Evolutionary conservation across 2,888 invertebrate species (phyloP).

Genomic region (Anoplius nigerrimus): DNA sequence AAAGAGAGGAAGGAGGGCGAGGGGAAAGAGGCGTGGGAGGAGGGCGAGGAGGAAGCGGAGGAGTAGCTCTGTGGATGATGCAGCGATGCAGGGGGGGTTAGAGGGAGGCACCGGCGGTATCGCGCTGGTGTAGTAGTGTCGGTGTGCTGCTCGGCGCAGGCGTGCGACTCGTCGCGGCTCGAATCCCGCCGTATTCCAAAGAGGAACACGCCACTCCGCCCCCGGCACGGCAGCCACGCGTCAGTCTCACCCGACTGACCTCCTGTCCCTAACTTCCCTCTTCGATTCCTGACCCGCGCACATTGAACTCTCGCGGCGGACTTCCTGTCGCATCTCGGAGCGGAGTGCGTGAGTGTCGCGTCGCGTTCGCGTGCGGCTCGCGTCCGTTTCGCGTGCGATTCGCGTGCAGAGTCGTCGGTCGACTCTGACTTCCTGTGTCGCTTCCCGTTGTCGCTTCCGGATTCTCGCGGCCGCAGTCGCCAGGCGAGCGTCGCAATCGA

Average conservation of each 20-base stretch:
- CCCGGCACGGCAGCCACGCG: conserved; percentile 71
- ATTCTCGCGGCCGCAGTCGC: too few species aligned
- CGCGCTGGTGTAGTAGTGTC: conserved; percentile 32
- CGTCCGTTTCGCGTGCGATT: neutral
- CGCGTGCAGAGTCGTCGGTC: neutral
- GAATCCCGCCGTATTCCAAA: conserved; percentile 69
- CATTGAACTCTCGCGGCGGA: conserved; percentile 52
- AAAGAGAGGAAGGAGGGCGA: conserved; percentile 39
- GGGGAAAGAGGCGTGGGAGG: conserved; percentile 29
- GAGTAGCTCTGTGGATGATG: conserved; percentile 19
- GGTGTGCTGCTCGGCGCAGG: conserved; percentile 64
- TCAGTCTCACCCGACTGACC: conserved; percentile 67
- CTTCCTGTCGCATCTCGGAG: conserved; percentile 18
- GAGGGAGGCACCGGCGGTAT: conserved; percentile 20
- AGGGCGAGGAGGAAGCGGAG: conserved; percentile 33
- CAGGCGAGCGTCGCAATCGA: too few species aligned
- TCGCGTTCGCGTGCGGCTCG: neutral
- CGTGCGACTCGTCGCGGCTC: conserved; percentile 65
- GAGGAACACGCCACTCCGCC: conserved; percentile 71
- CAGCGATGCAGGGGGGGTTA: conserved; percentile 22
- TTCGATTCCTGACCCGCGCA: conserved; percentile 58
- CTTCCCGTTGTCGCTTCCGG: too few species aligned
- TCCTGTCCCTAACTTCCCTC: conserved; percentile 60
- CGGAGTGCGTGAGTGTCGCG: neutral
- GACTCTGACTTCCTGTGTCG: too few species aligned